Evolutionary conservation across 2,888 invertebrate species (phyloP).

Genomic region (Caenorhabditis afra): DNA sequence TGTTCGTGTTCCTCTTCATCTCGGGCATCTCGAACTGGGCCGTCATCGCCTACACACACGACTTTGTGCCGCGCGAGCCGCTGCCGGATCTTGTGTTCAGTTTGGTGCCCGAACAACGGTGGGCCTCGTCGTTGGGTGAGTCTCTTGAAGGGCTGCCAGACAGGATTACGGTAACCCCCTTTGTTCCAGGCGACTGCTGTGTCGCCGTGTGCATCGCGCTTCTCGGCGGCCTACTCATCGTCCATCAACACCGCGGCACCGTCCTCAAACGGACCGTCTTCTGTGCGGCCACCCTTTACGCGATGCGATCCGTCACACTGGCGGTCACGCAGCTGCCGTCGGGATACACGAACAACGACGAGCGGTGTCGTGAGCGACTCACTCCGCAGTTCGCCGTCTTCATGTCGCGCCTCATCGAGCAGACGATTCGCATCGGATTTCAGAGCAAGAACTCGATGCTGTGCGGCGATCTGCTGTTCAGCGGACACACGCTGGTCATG

Average conservation of each 20-base stretch:
- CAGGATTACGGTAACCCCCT: too few relatives aligned
- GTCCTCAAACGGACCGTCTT: constrained; percentile 67
- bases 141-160: too few relatives aligned
- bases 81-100: constrained; percentile 72
- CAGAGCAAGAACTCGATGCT: constrained; percentile 68
- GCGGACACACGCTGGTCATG: constrained; percentile 74
- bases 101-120: constrained; percentile 68
- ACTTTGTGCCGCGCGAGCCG: constrained; percentile 74
- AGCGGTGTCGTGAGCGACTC: constrained; percentile 68
- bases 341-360: constrained; percentile 75
- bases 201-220: constrained; percentile 48
- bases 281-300: constrained; percentile 67
- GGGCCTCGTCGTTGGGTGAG: constrained; percentile 66
- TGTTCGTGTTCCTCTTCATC: constrained; percentile 70
- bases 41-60: constrained; percentile 79
- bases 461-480: constrained; percentile 75
- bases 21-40: constrained; percentile 79
- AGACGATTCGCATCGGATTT: constrained; percentile 76
- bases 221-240: constrained; percentile 53
- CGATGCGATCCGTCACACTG: constrained; percentile 67
- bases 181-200: constrained; percentile 44
- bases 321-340: constrained; percentile 72
- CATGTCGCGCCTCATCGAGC: constrained; percentile 70
- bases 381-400: constrained; percentile 64
- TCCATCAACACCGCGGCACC: constrained; percentile 59